Conservation (phyloP, 2,797 vertebrate genomes). For the Nasua narica region DNA sequence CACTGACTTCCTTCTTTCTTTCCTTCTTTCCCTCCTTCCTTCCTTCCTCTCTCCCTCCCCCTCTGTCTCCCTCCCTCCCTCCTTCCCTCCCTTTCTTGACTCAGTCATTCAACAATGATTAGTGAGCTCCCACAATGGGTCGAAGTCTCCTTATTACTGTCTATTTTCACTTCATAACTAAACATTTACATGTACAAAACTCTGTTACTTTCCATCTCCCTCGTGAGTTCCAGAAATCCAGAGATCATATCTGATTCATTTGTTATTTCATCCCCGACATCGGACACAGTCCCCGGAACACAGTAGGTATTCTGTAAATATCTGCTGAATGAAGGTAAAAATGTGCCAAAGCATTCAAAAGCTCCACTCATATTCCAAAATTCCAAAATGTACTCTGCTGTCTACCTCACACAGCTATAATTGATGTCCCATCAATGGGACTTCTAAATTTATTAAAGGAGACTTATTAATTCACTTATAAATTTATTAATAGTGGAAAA, state of each 20-base stretch:
- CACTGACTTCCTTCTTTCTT: neutral
- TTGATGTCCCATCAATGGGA: neutral
- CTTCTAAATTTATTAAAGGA: neutral
- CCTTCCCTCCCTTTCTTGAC: neutral
- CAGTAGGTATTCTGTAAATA: neutral
- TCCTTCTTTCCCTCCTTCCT: neutral
- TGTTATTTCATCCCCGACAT: neutral
- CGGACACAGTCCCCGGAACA: neutral
- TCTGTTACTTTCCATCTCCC: neutral
- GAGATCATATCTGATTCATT: neutral
- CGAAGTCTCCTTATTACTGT: neutral
- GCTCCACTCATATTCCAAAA: neutral
- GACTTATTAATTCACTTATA: neutral
- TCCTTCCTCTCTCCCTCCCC: neutral
- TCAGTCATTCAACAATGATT: neutral
- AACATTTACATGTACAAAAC: neutral
- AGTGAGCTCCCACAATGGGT: neutral
- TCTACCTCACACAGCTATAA: neutral
- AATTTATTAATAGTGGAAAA: neutral
- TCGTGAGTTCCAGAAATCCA: neutral
- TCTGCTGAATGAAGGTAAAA: neutral
- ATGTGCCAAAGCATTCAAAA: neutral
- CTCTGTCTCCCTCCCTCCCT: neutral
- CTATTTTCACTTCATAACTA: neutral
- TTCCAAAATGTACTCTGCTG: neutral